Percentiles rank a stretch among this genome's conserved stretches.
Evolutionary conservation across 1,140 invertebrate genomes (phyloP).

Genomic region (Drosophila micromelanica): DNA sequence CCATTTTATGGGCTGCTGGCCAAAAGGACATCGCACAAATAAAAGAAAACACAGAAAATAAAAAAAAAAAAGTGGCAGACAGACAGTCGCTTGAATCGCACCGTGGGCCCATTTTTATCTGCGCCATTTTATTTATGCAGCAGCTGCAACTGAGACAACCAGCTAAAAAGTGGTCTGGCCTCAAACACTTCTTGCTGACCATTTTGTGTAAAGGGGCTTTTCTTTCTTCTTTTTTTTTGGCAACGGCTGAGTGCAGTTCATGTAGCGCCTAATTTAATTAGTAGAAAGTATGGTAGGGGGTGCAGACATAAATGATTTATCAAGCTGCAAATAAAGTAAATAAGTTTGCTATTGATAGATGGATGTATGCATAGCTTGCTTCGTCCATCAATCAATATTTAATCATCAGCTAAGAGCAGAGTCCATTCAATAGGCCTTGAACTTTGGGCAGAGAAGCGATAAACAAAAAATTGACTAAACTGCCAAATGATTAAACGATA

Average conservation of each 20-base stretch:
- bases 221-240: constrained; percentile 34
- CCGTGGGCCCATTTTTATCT: constrained; percentile 54
- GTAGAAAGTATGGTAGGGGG: constrained; percentile 6
- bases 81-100: constrained; percentile 20
- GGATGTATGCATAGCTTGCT: constrained; percentile 1
- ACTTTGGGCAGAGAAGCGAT: constrained; percentile 1
- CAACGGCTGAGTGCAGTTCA: constrained; percentile 13
- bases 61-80: constrained; percentile 19
- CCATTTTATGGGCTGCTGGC: constrained; percentile 57
- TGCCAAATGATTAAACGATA: constrained; percentile 74
- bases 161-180: constrained; percentile 29
- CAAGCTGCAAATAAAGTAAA: constrained; percentile 4
- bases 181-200: no score
- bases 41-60: neutral
- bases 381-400: constrained; percentile 39
- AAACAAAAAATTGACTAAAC: constrained; percentile 30
- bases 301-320: constrained; percentile 27
- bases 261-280: constrained; percentile 61
- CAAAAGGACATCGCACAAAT: constrained; percentile 34
- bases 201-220: neutral
- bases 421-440: constrained; percentile 48
- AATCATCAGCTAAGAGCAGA: constrained; percentile 34
- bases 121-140: constrained; percentile 70
- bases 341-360: constrained; percentile 4
- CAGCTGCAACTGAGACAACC: constrained; percentile 43